Evolutionary conservation across 2,888 invertebrate species (phyloP).

Genomic region (Agrochola circellaris): DNA sequence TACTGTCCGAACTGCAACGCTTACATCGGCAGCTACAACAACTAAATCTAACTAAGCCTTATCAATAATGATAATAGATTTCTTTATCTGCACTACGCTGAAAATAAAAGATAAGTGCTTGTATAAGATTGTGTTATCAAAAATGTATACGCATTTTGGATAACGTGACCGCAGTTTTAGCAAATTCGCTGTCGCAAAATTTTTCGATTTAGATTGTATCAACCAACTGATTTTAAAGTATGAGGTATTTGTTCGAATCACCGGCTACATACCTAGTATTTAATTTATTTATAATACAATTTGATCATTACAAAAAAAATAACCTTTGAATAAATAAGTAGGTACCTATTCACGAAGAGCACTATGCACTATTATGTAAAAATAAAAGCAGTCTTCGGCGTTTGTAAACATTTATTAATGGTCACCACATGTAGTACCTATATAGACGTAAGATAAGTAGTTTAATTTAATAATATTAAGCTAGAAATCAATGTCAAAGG

Average conservation of each 20-base stretch:
- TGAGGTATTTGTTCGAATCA: background rate
- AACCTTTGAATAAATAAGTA: background rate
- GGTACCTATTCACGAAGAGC: background rate
- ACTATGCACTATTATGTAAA: too few species aligned
- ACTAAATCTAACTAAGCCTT: constrained; percentile 10
- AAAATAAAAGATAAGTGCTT: constrained; percentile 28
- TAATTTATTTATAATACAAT: background rate
- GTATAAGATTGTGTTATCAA: constrained; percentile 16
- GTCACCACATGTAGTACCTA: constrained; percentile 26
- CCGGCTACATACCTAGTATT: background rate
- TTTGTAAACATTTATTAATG: background rate
- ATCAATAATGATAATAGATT: constrained; percentile 13
- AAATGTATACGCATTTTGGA: background rate
- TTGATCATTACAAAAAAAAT: background rate
- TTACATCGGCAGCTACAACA: constrained; percentile 87
- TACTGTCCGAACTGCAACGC: constrained; percentile 80
- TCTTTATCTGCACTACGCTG: constrained; percentile 16
- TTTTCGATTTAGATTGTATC: background rate
- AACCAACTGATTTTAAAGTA: background rate
- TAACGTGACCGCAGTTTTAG: constrained; percentile 16
- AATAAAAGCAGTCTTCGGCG: background rate
- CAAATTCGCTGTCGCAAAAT: background rate
- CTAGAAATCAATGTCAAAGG: background rate
- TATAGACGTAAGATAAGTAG: background rate
- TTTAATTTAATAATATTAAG: constrained; percentile 10